phyloP scores from a whole-genome alignment of 2,797 vertebrate genomes.

The Clarias fuscus region DNA sequence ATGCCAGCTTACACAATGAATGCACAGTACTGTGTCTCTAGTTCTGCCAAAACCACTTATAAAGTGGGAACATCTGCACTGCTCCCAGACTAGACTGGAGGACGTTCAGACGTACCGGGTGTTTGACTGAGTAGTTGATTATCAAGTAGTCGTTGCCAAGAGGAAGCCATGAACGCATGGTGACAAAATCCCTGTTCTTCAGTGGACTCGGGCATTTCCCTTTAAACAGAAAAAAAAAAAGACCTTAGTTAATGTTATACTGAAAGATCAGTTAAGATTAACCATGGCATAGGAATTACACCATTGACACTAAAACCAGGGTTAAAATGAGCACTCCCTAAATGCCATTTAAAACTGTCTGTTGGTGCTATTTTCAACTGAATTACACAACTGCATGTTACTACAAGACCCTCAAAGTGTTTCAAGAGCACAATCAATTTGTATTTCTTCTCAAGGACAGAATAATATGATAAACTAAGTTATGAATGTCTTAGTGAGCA shows the following conservation, averaged over 20 bases:
- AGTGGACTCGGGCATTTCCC: conserved; percentile 83
- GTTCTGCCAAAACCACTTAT: conserved; percentile 35
- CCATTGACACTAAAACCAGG: background rate
- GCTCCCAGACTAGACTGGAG: conserved; percentile 26
- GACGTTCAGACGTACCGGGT: conserved; percentile 75
- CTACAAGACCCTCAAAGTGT: background rate
- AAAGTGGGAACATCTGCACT: conserved; percentile 43
- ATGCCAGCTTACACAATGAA: conserved; percentile 50
- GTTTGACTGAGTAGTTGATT: conserved; percentile 91
- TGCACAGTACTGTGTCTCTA: conserved; percentile 34
- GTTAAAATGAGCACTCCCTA: background rate
- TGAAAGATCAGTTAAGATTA: conserved; percentile 17
- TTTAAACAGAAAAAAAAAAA: conserved; percentile 61
- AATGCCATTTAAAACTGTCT: background rate
- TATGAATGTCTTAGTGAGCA: background rate
- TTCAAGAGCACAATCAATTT: conserved; percentile 3
- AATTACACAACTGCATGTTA: background rate
- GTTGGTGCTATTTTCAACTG: background rate
- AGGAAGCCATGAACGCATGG: conserved; percentile 86
- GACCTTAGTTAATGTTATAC: conserved; percentile 14
- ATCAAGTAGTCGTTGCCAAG: conserved; percentile 87
- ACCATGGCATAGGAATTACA: background rate
- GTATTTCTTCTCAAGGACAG: background rate
- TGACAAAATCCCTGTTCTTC: conserved; percentile 90
- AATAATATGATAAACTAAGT: background rate